A percentile compares a stretch with the other conserved stretches of the same genome.
Evolutionary conservation across 2,888 invertebrate genomes (phyloP).

Genomic region (Endomychus coccineus): DNA sequence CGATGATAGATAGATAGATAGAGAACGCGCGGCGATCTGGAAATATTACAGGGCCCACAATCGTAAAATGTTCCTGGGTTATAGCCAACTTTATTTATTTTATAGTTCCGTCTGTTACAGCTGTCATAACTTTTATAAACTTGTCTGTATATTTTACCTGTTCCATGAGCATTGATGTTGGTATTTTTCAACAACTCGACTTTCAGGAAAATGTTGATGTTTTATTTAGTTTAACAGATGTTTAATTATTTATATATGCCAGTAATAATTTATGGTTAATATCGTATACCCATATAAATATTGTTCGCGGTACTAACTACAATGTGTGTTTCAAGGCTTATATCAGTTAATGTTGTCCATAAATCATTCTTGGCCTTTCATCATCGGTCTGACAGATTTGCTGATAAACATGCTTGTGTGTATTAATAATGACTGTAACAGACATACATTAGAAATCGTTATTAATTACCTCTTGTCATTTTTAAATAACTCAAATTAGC

Average conservation of each 20-base stretch:
- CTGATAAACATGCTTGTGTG: constrained; percentile 19
- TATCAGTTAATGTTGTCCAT: constrained; percentile 19
- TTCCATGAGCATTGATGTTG: constrained; percentile 10
- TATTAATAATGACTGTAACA: constrained; percentile 14
- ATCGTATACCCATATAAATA: no score
- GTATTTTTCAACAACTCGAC: constrained; percentile 12
- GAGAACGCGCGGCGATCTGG: constrained; percentile 17
- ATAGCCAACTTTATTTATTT: constrained; percentile 37
- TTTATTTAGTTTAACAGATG: no score
- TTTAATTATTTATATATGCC: no score
- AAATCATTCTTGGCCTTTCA: constrained; percentile 23
- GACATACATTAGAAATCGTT: constrained; percentile 15
- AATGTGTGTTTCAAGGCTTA: no score
- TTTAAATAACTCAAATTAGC: constrained; percentile 9
- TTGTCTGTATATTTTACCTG: constrained; percentile 33
- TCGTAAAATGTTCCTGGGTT: constrained; percentile 31
- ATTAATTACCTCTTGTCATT: constrained; percentile 18
- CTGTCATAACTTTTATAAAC: constrained; percentile 42
- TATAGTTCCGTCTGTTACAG: constrained; percentile 35
- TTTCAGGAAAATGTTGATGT: constrained; percentile 16
- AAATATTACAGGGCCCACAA: no score
- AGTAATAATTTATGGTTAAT: no score
- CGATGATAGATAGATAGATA: constrained; percentile 23
- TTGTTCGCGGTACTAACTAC: no score
- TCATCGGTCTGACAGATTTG: constrained; percentile 20